Conservation (phyloP, 2,888 invertebrate genomes). For the Drepanosiphum platanoidis region DNA sequence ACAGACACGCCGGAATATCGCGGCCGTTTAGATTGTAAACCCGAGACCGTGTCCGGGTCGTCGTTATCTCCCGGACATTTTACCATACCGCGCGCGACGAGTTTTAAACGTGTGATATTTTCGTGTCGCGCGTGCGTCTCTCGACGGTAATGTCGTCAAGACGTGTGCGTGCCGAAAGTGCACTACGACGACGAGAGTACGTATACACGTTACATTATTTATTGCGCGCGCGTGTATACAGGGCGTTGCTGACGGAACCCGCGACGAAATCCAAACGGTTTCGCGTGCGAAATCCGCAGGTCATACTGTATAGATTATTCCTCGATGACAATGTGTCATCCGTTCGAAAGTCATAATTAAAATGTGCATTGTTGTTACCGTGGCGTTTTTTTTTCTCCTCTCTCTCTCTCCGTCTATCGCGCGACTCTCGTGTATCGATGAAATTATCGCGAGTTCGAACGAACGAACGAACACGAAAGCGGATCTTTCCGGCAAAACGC, state of each 20-base stretch:
- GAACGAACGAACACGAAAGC: background rate
- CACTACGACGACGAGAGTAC: background rate
- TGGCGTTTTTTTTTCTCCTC: background rate
- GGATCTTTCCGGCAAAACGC: constrained; percentile 15
- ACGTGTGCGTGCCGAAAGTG: no score
- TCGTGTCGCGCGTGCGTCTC: background rate
- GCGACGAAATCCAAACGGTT: background rate
- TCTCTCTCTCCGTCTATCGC: no score
- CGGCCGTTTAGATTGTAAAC: no score
- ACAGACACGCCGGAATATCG: background rate
- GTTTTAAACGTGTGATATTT: background rate
- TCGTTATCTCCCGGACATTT: background rate
- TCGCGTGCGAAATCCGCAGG: background rate
- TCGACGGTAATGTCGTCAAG: background rate
- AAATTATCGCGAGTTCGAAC: background rate
- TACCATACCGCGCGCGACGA: background rate
- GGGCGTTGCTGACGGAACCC: background rate
- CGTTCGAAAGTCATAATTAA: constrained; percentile 12
- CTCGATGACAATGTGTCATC: background rate
- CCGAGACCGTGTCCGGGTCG: background rate
- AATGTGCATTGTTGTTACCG: background rate
- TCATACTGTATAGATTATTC: constrained; percentile 1
- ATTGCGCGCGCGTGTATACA: background rate
- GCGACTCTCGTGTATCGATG: no score
- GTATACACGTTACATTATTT: background rate